Base-by-base conservation (phyloP, 2,888 invertebrate genomes). In the Cephus runcator region DNA sequence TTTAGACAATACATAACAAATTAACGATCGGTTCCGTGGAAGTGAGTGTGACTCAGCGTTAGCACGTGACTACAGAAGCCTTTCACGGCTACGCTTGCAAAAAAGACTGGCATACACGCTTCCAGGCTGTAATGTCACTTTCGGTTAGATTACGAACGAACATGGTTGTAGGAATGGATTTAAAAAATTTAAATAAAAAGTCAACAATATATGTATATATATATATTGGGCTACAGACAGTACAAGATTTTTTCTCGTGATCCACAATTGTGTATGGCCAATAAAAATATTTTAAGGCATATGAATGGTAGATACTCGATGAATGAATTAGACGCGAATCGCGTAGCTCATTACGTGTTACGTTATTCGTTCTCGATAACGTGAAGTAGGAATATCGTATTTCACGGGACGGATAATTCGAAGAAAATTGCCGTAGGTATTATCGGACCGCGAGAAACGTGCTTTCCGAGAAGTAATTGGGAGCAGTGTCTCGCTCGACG, bases 381-480 rank as follows among this genome's bases (percentile, higher is more conserved):
- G 23, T 1, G 56, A 9, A 6, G 56, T 23, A 56, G 15, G 2
- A 56, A 56, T 56, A 56, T 56, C 56, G 56, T 56, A 56, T 23
- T 56, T 56, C 56, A 9, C 23, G 23, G 23, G 56, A 23, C 2
- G 56, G 23, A 56, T 23, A 23, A 2, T 56, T 56, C 9, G 15
- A 23, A 23, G 56, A 56, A 56, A 56, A 56, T 23, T 56, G 2
- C 1, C 56, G 9, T 23, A 56, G 56, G 56, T 56, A 56, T 56
- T 56, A 56, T 56, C 56, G 9, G 23, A 23, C 9, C 9, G 23
- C 12, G 31, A 75, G 40, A 71, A 77, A 75, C 71, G 75, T 71
- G 69, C 23, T 40, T 77, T 77, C 77, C 40, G 23, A 75, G 75
- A 77, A 77, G 75, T 40, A 69, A 77, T 77, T 77, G 75, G 73